Evolutionary conservation across 2,888 invertebrate genomes (phyloP), one percentile per base, ranked within the genome.

Genomic region (Agriotes lineatus): DNA sequence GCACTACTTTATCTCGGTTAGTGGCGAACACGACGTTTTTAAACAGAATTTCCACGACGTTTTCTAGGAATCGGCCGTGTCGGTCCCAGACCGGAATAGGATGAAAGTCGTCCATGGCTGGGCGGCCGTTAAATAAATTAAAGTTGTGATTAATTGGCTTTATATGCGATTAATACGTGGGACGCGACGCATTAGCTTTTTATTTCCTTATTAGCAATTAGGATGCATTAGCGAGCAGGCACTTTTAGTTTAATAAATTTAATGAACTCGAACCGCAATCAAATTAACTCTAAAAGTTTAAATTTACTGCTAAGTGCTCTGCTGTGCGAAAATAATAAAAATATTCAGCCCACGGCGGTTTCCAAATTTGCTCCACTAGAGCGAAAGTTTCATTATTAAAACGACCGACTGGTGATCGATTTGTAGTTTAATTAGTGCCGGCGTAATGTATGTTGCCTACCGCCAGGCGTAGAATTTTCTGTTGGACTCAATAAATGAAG

Each of bases 1-100:
- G 81, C 6, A 86, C 79, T 1, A 89, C 87, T 68, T 85, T 85
- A 70, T 83, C 83, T 37, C 82, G 79, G 42, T 81, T 77, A 0
- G 81, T 81, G 12, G 84, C 83, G 64, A 86, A 86, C 44, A 85
- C 82, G 0, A 84, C 82, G 63, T 82, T 81, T 74, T 83, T 81
- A 69, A 86, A 83, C 48, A 86, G 71, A 57, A 83, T 73, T 39
- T 85, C 80, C 10, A 82, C 77, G 30, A 86, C 82, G 68, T 82
- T 78, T 62, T 80, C 70, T 59, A 86, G 76, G 76, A 86, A 86
- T 18, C 81, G 75, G 6, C 80, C 81, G 76, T 86, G 86, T 60
- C 77, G 80, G 45, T 82, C 78, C 59, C 76, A 76, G 67, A 81
- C 77, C 7, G 85, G 85, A 35, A 79, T 69, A 3, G 83, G 83